Conservation (phyloP, 2,888 invertebrate genomes). For the Aleiodes testaceus region DNA sequence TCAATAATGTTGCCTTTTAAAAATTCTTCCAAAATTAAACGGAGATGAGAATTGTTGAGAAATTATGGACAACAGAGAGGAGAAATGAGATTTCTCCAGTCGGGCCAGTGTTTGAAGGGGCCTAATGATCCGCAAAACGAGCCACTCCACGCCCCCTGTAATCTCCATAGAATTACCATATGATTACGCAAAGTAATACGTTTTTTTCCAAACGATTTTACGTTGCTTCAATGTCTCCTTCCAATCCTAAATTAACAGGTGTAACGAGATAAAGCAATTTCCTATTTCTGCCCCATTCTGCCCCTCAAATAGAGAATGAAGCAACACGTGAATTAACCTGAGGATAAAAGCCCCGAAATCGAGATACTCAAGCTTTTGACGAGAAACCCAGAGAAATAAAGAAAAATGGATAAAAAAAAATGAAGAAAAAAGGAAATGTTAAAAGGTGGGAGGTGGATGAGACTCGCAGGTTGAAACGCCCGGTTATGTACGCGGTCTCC, state of each 20-base stretch:
- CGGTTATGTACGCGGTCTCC: slow-evolving; percentile 55
- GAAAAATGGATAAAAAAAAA: slow-evolving; percentile 14
- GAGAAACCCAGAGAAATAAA: background rate
- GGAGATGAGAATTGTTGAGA: background rate
- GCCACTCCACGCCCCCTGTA: slow-evolving; percentile 67
- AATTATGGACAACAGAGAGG: background rate
- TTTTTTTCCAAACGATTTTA: slow-evolving; percentile 51
- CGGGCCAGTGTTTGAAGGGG: slow-evolving; percentile 51
- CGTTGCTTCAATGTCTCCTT: background rate
- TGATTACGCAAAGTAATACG: slow-evolving; percentile 60
- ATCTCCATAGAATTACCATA: slow-evolving; percentile 72
- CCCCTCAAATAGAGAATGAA: background rate
- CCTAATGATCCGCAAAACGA: slow-evolving; percentile 68
- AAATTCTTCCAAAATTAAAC: background rate
- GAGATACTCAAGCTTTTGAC: slow-evolving; percentile 28
- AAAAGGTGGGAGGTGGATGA: slow-evolving; percentile 30
- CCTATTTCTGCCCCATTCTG: too few relatives aligned
- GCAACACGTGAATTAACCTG: slow-evolving; percentile 32
- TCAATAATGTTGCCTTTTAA: background rate
- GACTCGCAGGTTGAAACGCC: slow-evolving; percentile 37
- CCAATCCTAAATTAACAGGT: background rate
- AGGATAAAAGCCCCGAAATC: slow-evolving; percentile 31
- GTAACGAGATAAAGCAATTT: too few relatives aligned
- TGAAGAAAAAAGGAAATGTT: slow-evolving; percentile 13
- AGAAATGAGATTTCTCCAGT: slow-evolving; percentile 26